These are phyloP conservation scores for Xenopus borealis DNA, from an alignment of 2,113 vertebrate species.

Conservation along the genomic window DNA sequence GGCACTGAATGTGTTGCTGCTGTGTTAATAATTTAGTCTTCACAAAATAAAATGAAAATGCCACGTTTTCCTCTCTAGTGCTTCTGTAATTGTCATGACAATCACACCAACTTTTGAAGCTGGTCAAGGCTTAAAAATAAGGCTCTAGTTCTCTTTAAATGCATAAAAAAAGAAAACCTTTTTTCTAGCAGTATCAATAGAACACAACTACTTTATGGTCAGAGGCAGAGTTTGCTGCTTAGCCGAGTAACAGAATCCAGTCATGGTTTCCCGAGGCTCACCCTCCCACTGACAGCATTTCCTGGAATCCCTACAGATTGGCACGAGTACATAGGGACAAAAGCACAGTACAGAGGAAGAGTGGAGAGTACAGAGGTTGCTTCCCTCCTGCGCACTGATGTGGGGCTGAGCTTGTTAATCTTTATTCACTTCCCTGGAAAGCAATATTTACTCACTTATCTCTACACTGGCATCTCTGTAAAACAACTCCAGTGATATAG, in stretches of 20 bases:
- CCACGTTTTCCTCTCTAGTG: too few relatives aligned
- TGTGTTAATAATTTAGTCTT: too few relatives aligned
- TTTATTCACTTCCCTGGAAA: background rate
- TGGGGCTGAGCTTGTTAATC: background rate
- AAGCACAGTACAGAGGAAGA: background rate
- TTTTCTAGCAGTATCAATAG: background rate
- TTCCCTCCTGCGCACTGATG: background rate
- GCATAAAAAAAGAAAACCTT: too few relatives aligned
- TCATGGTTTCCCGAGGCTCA: too few relatives aligned
- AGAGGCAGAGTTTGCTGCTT: too few relatives aligned
- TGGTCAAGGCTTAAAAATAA: background rate
- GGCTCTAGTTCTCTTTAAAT: background rate
- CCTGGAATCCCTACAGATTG: background rate
- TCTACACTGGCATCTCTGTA: too few relatives aligned
- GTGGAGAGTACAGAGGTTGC: background rate
- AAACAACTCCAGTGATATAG: too few relatives aligned
- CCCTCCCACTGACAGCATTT: background rate
- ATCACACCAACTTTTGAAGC: too few relatives aligned
- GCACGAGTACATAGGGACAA: background rate
- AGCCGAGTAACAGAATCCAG: background rate
- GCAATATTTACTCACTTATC: background rate
- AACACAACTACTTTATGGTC: background rate
- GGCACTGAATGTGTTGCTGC: too few relatives aligned
- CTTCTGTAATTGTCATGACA: too few relatives aligned
- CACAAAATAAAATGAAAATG: too few relatives aligned